Conservation (phyloP, 1,140 invertebrate genomes). For the Achroia grisella region DNA sequence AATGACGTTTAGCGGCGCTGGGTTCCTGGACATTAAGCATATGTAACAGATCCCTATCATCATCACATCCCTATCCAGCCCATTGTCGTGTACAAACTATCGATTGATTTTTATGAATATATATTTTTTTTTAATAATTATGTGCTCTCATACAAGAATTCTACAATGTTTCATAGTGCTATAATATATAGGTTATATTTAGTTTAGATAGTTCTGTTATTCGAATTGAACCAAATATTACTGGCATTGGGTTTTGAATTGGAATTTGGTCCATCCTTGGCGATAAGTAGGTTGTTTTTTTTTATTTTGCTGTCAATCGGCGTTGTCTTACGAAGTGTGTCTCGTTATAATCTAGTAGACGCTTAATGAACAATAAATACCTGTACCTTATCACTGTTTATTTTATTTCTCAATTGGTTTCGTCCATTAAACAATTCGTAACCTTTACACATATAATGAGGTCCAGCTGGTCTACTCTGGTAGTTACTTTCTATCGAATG, state of each 20-base stretch:
- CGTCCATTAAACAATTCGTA: no score
- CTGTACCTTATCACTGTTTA: constrained; percentile 40
- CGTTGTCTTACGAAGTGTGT: constrained; percentile 43
- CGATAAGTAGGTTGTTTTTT: constrained; percentile 43
- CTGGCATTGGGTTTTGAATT: constrained; percentile 53
- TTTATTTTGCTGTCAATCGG: constrained; percentile 39
- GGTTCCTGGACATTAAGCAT: no score
- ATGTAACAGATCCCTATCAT: no score
- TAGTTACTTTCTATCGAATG: no score
- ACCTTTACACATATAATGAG: no score
- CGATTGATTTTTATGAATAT: constrained; percentile 6
- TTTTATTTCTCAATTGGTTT: constrained; percentile 6
- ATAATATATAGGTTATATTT: constrained; percentile 21
- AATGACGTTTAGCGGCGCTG: no score
- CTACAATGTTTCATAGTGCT: constrained; percentile 8
- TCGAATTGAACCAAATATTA: constrained; percentile 56
- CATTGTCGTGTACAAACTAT: constrained; percentile 10
- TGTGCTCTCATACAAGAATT: background rate
- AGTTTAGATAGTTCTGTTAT: constrained; percentile 18
- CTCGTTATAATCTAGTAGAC: constrained; percentile 62
- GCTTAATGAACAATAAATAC: constrained; percentile 65
- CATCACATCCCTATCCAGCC: constrained; percentile 1
- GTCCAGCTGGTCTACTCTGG: no score
- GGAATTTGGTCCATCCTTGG: constrained; percentile 40
- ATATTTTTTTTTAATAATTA: background rate